phyloP scores from a whole-genome alignment of 2,113 vertebrate genomes.

The Diadophis punctatus region DNA sequence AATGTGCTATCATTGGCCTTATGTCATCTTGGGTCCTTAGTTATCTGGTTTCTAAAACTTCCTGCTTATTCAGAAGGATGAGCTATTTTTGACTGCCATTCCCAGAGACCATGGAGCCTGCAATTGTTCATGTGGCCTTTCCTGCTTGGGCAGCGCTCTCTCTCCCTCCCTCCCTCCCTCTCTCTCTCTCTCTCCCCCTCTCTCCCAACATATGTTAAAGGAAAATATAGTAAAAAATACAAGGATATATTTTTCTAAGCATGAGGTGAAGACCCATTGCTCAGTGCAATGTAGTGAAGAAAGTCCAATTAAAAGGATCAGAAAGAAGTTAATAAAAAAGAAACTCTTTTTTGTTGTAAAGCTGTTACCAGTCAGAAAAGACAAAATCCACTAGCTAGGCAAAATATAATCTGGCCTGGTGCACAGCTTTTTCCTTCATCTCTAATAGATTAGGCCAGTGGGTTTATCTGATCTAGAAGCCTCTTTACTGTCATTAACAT shows the following conservation, averaged over 20 bases:
- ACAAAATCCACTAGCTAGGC: background rate
- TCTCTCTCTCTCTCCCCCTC: too few species aligned
- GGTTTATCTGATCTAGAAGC: background rate
- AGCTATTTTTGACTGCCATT: conserved; percentile 33
- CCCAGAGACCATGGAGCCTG: conserved; percentile 19
- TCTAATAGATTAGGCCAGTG: background rate
- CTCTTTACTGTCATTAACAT: background rate
- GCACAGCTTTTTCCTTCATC: background rate
- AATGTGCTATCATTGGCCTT: background rate
- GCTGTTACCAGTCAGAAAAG: background rate
- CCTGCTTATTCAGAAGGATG: conserved; percentile 23
- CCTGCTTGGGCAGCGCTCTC: conserved; percentile 46
- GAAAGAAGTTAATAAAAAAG: background rate
- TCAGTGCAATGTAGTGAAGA: background rate
- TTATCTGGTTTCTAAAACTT: conserved; percentile 40
- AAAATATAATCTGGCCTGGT: background rate
- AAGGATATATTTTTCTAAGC: background rate
- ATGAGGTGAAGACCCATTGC: background rate
- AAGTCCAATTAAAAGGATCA: background rate
- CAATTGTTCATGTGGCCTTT: conserved; percentile 41
- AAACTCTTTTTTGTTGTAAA: background rate
- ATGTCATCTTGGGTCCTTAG: conserved; percentile 24
- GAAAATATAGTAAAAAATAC: background rate
- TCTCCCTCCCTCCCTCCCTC: too few species aligned
- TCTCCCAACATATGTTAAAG: background rate